These are phyloP conservation scores for Gymnoscopelus microlampas DNA, from an alignment of 2,797 vertebrate species.

Conservation along the genomic window DNA sequence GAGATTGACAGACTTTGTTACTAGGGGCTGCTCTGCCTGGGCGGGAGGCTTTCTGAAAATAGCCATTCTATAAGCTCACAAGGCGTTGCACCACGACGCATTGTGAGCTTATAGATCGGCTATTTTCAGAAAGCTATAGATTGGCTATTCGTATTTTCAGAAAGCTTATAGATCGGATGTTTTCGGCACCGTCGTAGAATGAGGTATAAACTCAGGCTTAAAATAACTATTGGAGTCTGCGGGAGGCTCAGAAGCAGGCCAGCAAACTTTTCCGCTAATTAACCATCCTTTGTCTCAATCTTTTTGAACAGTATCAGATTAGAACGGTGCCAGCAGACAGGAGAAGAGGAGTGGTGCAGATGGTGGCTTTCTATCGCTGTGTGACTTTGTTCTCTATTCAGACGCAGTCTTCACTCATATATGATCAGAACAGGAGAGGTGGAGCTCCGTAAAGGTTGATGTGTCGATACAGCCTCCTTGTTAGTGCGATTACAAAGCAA, in stretches of 20 bases:
- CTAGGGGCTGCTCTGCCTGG: slow-evolving; percentile 6
- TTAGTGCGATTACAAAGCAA: slow-evolving; percentile 34
- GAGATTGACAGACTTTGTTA: slow-evolving; percentile 25
- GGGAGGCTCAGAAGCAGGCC: slow-evolving; percentile 22
- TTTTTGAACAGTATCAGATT: slow-evolving; percentile 24
- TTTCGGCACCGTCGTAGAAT: too few species aligned
- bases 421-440: slow-evolving; percentile 20
- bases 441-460: slow-evolving; percentile 18
- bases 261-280: slow-evolving; percentile 30
- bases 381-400: slow-evolving; percentile 13
- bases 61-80: neutral
- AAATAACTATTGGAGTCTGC: too few species aligned
- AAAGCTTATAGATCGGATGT: too few species aligned
- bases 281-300: slow-evolving; percentile 7
- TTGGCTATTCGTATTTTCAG: too few species aligned
- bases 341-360: slow-evolving; percentile 8
- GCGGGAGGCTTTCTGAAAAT: slow-evolving; percentile 25
- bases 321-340: slow-evolving; percentile 4
- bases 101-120: too few species aligned
- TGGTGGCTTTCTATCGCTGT: slow-evolving; percentile 10
- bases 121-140: too few species aligned
- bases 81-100: too few species aligned
- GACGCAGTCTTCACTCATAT: slow-evolving; percentile 13
- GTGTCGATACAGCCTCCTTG: neutral
- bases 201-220: too few species aligned